Conservation (phyloP, 2,888 invertebrate genomes). For the Oligia strigilis region DNA sequence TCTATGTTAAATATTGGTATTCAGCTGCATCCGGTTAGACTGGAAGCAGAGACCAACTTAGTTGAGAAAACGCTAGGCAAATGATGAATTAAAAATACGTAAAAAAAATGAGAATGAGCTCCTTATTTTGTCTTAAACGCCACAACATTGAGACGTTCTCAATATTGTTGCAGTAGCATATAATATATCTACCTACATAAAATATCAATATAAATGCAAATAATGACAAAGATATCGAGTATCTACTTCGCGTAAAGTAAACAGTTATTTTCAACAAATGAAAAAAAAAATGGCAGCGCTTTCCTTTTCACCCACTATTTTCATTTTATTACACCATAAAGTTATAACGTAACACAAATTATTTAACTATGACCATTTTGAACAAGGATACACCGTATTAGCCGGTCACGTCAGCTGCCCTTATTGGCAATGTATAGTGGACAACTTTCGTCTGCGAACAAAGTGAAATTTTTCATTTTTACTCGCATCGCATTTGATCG, state of each 20-base stretch:
- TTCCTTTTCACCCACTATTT: constrained; percentile 3
- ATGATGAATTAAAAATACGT: no score
- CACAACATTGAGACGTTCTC: no score
- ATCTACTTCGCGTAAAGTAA: neutral
- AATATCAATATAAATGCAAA: neutral
- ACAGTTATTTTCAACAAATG: neutral
- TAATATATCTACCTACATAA: no score
- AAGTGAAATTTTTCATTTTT: constrained; percentile 57
- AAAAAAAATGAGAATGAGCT: no score
- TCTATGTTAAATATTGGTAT: no score
- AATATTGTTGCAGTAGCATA: no score
- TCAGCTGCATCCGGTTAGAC: no score
- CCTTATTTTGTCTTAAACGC: no score
- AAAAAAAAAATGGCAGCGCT: neutral
- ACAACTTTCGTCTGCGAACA: constrained; percentile 43
- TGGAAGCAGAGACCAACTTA: no score
- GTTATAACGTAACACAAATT: constrained; percentile 33
- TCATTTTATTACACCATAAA: constrained; percentile 9
- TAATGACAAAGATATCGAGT: neutral
- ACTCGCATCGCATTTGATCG: constrained; percentile 68
- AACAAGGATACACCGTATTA: constrained; percentile 50
- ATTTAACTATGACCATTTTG: constrained; percentile 40
- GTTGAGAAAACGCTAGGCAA: no score
- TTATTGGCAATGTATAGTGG: constrained; percentile 34
- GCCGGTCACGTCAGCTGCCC: constrained; percentile 19